Evolutionary conservation across 2,797 vertebrate species (phyloP).

Genomic region (Takifugu rubripes): DNA sequence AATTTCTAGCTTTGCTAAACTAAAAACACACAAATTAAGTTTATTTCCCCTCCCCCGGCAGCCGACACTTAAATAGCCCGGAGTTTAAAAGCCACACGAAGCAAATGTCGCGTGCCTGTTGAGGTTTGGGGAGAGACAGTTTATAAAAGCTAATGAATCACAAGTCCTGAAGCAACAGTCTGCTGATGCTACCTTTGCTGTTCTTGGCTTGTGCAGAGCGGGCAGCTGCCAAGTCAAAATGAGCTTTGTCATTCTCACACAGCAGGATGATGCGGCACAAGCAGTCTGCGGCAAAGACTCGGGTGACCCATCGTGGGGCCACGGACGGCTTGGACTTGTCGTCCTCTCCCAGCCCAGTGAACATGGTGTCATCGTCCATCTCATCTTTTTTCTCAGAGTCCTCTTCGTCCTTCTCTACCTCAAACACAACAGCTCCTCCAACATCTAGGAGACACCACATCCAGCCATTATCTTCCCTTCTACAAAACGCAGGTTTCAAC

Average conservation of each 20-base stretch:
- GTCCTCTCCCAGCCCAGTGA: slow-evolving; percentile 92
- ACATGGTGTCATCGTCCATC: slow-evolving; percentile 98
- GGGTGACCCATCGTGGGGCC: slow-evolving; percentile 96
- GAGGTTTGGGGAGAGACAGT: not conserved
- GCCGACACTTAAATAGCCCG: slow-evolving; percentile 1
- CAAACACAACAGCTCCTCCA: slow-evolving; percentile 79
- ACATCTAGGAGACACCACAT: slow-evolving; percentile 75
- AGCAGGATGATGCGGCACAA: slow-evolving; percentile 92
- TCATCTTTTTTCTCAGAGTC: slow-evolving; percentile 96
- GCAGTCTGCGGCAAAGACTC: slow-evolving; percentile 95
- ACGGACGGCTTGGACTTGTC: slow-evolving; percentile 95
- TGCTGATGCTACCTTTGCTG: slow-evolving; percentile 82
- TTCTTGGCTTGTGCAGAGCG: slow-evolving; percentile 85
- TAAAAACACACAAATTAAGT: slow-evolving; percentile 1
- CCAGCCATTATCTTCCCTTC: not conserved
- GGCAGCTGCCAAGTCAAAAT: slow-evolving; percentile 92
- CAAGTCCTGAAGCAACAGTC: no score
- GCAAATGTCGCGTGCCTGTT: not conserved
- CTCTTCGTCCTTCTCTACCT: slow-evolving; percentile 90
- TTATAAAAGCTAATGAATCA: not conserved
- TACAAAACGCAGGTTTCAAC: no score
- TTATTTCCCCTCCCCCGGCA: not conserved
- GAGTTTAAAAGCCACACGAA: not conserved
- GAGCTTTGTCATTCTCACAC: slow-evolving; percentile 90
- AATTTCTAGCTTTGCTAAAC: slow-evolving; percentile 26